Evolutionary conservation across 2,797 vertebrate species (phyloP).

Genomic region (Ficedula albicollis): DNA sequence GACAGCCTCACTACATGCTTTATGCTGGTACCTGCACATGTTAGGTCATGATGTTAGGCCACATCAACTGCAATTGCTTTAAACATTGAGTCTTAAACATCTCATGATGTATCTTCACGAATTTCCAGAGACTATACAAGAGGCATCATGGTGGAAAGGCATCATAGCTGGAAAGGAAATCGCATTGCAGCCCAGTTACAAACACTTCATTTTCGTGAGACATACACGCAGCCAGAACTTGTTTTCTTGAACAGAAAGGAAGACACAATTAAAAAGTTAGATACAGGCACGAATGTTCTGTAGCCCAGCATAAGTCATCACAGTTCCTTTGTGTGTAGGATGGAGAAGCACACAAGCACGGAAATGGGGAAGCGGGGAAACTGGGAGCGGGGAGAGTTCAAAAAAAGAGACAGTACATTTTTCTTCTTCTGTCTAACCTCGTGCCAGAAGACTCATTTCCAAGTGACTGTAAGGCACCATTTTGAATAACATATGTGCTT

Average conservation of each 20-base stretch:
- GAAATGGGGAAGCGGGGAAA: background rate
- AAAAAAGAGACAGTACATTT: background rate
- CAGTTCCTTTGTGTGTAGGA: background rate
- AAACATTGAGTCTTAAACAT: background rate
- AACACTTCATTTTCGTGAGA: background rate
- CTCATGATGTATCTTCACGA: background rate
- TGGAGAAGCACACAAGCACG: background rate
- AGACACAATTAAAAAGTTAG: background rate
- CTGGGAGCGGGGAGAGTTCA: background rate
- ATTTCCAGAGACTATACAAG: background rate
- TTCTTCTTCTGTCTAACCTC: background rate
- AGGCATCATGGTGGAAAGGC: fast-evolving
- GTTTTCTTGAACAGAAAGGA: background rate
- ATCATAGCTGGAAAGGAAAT: background rate
- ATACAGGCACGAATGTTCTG: background rate
- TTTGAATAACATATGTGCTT: background rate
- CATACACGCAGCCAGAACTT: fast-evolving
- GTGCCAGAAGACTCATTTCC: background rate
- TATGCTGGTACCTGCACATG: background rate
- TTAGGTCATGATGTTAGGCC: background rate
- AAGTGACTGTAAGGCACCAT: background rate
- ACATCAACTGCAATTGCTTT: background rate
- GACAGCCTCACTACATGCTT: background rate
- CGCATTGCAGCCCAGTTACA: fast-evolving
- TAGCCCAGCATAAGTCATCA: background rate